Base-by-base conservation (phyloP, 2,888 invertebrate species). In the Callyntrura guangdongensis region DNA sequence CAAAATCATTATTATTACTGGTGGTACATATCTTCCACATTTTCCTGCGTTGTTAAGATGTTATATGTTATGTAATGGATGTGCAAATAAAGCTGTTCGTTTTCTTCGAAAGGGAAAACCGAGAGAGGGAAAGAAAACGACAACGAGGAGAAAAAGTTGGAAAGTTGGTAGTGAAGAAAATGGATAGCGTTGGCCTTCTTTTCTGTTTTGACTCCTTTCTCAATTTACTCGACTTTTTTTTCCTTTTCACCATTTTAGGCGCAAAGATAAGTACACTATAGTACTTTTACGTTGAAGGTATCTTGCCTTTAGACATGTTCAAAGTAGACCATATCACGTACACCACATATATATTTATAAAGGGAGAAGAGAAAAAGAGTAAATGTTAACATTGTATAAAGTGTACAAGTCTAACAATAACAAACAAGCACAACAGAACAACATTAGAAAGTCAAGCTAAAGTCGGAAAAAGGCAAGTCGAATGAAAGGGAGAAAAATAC, bases 51-150 rank as follows among this genome's bases (percentile, higher is more conserved):
- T 90, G 86, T 90, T 79, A 85, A 84, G 56, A 84, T 84, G 89
- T 82, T 69, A 56, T 36, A 36, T 86, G 69, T 87, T 67, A 85
- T 82, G 87, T 91, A 91, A 91, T 91, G 91, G 91, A 87, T 91
- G 91, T 87, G 91, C 84, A 91, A 87, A 91, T 87, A 91, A 90
- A 81, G 72, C 67, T 77, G 67, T 64, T 79, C 27, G 17, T 61
- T 36, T 36, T 36, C 36, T 36, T 36, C 3, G 6, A 36, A 36
- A 36, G 36, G 3, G 36, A 6, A n/a, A n/a, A n/a, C n/a, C n/a
- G 36, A 36, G 36, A 36, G 59, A 56, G 17, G 47, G 82, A 81
- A 20, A 90, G 56, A 69, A 69, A 83, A 53, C 83, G 47, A 83
- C 64, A 64, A 20, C 64, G 27, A 27, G 59, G 69, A 64, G 45